Percentiles rank a stretch among this genome's conserved stretches.
phyloP scores from a whole-genome alignment of 2,113 vertebrate genomes.

The Ursus arctos region DNA sequence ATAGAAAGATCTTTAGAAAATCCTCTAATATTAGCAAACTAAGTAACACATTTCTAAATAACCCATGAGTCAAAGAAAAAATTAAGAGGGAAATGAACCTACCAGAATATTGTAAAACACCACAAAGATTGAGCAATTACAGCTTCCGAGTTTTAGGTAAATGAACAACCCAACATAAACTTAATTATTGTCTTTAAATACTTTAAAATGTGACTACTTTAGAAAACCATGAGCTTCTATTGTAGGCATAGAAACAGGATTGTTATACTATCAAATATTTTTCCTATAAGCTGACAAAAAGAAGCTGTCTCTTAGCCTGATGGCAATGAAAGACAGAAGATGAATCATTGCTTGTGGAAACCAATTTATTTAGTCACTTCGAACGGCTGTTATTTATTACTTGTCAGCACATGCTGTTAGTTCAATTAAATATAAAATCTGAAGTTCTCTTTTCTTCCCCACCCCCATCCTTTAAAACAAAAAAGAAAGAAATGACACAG shows the following conservation, averaged over 20 bases:
- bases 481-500: constrained; percentile 78
- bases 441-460: constrained; percentile 76
- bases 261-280: constrained; percentile 83
- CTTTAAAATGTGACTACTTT: constrained; percentile 69
- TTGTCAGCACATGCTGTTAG: constrained; percentile 92
- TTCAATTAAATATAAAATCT: constrained; percentile 93
- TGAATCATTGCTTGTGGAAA: constrained; percentile 93
- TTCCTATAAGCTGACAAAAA: constrained; percentile 86
- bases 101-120: constrained; percentile 29
- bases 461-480: constrained; percentile 69
- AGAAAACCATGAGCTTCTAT: constrained; percentile 66
- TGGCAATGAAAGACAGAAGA: constrained; percentile 91
- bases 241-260: constrained; percentile 70
- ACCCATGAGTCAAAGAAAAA: background rate
- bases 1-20: background rate
- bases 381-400: constrained; percentile 94
- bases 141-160: constrained; percentile 59
- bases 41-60: background rate
- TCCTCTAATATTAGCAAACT: background rate
- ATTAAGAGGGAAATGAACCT: background rate
- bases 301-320: constrained; percentile 87
- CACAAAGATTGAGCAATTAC: constrained; percentile 6
- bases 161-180: constrained; percentile 48
- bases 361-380: constrained; percentile 94
- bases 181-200: constrained; percentile 80